Evolutionary conservation across 2,113 vertebrate genomes (phyloP).

Genomic region (Chlamydotis undulata): DNA sequence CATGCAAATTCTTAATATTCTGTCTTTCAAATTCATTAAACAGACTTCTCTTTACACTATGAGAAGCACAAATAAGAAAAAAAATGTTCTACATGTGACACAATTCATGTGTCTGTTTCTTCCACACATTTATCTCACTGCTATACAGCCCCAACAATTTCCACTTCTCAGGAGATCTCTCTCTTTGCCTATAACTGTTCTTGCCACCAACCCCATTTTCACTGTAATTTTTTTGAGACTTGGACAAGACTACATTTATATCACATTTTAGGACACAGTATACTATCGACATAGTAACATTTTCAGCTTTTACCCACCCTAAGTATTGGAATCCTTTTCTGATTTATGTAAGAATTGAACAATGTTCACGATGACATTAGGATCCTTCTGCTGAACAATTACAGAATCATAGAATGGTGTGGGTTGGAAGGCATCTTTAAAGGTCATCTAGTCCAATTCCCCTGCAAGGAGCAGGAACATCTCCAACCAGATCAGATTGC

Average conservation of each 20-base stretch:
- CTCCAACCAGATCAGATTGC: too few species aligned
- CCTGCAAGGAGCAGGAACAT: too few species aligned
- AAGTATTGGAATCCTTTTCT: background rate
- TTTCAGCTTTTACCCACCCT: background rate
- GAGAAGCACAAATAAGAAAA: background rate
- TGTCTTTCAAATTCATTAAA: background rate
- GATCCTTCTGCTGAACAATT: background rate
- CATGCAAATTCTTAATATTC: background rate
- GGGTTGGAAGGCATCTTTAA: too few species aligned
- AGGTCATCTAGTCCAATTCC: too few species aligned
- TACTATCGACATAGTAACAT: background rate
- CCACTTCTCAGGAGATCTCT: background rate
- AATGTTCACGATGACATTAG: background rate
- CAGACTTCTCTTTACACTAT: background rate
- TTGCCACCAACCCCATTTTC: background rate
- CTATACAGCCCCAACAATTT: background rate
- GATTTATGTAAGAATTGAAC: background rate
- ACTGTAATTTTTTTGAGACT: background rate
- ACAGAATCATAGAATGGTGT: background rate
- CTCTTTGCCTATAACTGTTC: background rate
- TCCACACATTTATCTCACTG: background rate
- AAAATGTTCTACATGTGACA: background rate
- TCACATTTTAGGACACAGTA: background rate
- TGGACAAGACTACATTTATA: background rate
- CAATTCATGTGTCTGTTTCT: background rate